phyloP scores from a whole-genome alignment of 2,113 vertebrate genomes.

The Sakesphorus luctuosus region DNA sequence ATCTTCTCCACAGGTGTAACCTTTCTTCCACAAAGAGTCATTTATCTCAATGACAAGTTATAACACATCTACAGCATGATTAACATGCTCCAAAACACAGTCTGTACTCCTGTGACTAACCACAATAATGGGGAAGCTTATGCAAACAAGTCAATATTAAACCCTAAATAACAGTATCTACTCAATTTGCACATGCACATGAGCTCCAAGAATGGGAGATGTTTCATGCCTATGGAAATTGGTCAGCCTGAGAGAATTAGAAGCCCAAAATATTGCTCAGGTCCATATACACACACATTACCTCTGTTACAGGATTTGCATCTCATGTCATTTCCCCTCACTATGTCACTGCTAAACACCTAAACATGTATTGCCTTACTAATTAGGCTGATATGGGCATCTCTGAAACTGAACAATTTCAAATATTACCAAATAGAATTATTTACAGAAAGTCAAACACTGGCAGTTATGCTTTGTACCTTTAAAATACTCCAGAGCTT shows the following conservation, averaged over 20 bases:
- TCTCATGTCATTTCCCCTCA: background rate
- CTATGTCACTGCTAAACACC: background rate
- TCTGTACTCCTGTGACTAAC: background rate
- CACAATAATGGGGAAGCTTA: background rate
- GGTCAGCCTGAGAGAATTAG: background rate
- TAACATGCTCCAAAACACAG: background rate
- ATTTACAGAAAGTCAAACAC: background rate
- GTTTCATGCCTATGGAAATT: background rate
- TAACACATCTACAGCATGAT: background rate
- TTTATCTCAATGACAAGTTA: background rate
- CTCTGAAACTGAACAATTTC: background rate
- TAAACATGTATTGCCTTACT: background rate
- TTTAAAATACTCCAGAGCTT: constrained; percentile 11
- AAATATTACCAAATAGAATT: background rate
- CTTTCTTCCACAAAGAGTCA: background rate
- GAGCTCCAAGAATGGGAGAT: background rate
- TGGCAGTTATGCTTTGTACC: background rate
- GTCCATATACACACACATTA: background rate
- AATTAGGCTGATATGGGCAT: background rate
- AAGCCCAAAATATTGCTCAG: background rate
- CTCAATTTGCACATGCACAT: background rate
- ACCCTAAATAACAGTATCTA: background rate
- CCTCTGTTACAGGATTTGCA: background rate
- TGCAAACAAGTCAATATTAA: background rate
- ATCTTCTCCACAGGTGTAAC: background rate